phyloP scores from a whole-genome alignment of 2,888 invertebrate species.

The Drosophila lacicola region DNA sequence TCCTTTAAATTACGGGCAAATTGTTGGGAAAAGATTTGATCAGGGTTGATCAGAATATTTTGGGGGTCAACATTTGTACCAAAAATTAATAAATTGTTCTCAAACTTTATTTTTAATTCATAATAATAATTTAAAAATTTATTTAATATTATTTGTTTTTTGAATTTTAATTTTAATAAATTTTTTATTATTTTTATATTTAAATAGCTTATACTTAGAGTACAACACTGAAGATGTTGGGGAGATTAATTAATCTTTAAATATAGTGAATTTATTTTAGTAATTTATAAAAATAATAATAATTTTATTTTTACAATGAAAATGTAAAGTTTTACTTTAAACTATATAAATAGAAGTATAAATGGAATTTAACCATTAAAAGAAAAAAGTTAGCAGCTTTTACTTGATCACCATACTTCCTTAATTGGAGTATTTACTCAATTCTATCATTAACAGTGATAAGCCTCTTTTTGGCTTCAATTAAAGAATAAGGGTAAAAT shows the following conservation, averaged over 20 bases:
- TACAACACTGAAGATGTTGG: constrained; percentile 85
- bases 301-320: constrained; percentile 88
- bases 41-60: constrained; percentile 86
- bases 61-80: constrained; percentile 85
- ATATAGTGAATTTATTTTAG: constrained; percentile 73
- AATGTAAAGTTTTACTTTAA: constrained; percentile 88
- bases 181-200: constrained; percentile 71
- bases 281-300: constrained; percentile 79
- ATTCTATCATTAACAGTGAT: constrained; percentile 85
- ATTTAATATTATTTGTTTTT: constrained; percentile 86
- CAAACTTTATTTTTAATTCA: constrained; percentile 78
- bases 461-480: constrained; percentile 86
- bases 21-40: constrained; percentile 86
- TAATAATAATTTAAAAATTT: constrained; percentile 86
- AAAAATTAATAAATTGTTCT: constrained; percentile 85
- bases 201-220: constrained; percentile 83
- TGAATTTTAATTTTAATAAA: constrained; percentile 79
- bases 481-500: constrained; percentile 86
- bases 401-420: constrained; percentile 86
- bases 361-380: constrained; percentile 80
- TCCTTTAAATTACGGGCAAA: constrained; percentile 85
- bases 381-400: constrained; percentile 89
- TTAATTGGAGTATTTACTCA: constrained; percentile 86
- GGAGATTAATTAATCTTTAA: constrained; percentile 80
- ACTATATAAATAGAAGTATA: constrained; percentile 85